Conservation (phyloP, 1,140 invertebrate species). For the Drosophila pectinifera region DNA sequence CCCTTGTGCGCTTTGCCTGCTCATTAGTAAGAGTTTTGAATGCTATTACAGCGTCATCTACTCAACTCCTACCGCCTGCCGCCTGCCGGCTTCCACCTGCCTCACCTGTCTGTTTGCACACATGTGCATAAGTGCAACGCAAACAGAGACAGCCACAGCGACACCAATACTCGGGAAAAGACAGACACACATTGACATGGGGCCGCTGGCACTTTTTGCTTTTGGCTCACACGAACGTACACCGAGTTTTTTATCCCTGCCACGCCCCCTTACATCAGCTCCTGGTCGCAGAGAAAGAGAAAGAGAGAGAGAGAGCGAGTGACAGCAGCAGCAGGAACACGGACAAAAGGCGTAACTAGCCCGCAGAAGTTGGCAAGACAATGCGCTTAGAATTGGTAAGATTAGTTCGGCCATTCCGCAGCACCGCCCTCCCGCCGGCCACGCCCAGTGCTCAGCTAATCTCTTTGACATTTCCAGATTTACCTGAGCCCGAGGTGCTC, state of each 20-base stretch:
- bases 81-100: neutral
- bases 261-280: slow-evolving; percentile 39
- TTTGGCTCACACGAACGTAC: slow-evolving; percentile 50
- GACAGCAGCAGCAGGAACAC: slow-evolving; percentile 17
- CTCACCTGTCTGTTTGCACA: slow-evolving; percentile 55
- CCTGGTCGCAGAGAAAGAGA: slow-evolving; percentile 12
- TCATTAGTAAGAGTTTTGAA: slow-evolving; percentile 83
- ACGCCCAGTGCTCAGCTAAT: slow-evolving; percentile 43
- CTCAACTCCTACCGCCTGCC: slow-evolving; percentile 59
- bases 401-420: slow-evolving; percentile 67
- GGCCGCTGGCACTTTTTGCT: slow-evolving; percentile 67
- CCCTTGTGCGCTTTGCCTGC: slow-evolving; percentile 36
- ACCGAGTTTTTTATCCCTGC: slow-evolving; percentile 60
- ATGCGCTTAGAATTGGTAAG: slow-evolving; percentile 80
- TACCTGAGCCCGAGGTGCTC: slow-evolving; percentile 56
- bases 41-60: slow-evolving; percentile 82
- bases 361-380: slow-evolving; percentile 59
- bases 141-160: slow-evolving; percentile 54
- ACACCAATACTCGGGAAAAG: slow-evolving; percentile 41
- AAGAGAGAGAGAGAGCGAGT: neutral
- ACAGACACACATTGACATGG: slow-evolving; percentile 39
- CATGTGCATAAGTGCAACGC: slow-evolving; percentile 78
- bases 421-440: slow-evolving; percentile 9
- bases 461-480: slow-evolving; percentile 75
- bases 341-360: slow-evolving; percentile 56